Base-by-base conservation (phyloP, 2,797 vertebrate species). In the Sebastes variabilis region DNA sequence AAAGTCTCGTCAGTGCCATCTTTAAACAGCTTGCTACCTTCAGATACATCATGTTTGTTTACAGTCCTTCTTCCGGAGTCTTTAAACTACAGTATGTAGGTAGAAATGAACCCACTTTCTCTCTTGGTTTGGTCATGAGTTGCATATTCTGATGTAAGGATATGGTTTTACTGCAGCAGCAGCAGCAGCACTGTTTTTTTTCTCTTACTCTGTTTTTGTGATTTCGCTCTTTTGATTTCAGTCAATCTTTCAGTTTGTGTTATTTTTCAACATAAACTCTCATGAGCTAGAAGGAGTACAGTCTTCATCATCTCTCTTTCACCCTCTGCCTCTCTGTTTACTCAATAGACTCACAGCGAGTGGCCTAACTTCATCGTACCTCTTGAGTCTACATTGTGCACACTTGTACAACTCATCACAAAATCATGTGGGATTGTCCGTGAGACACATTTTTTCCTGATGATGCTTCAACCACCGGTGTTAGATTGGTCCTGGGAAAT, bases 131-230 rank as follows among this genome's bases (percentile, higher is more conserved):
- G 54, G 49, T 62, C 0, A 8, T 5, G 0, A 9, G 38, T 42
- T 14, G 1, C 2, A 4, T 20, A 3, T 12, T 65, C 8, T 46
- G 22, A 38, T 25, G 13, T 66, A 60, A 60, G 80, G 71, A 77
- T 72, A 0, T 69, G 81, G 79, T 82, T 85, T 68, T 3, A 65
- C 30, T 60, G 34, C 34, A 36, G 34, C 11, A 36, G 34, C 30
- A 32, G 71, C 27, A 49, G 9, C 49, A 30, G 22, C 16, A 2
- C 16, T 13, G 62, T 36, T 88, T 74, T 46, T 34, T 27, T 13
- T 59, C 30, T 62, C 8, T 27, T 59, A 30, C 25, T 20, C 16
- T 36, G 20, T 36, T 22, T 74, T 61, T 60, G 5, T 6, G 2
- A 72, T 36, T 4, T 6, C 6, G 4, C 25, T 16, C 0, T 20